Base-by-base conservation (phyloP, 2,113 vertebrate species). In the Edolisoma coerulescens region DNA sequence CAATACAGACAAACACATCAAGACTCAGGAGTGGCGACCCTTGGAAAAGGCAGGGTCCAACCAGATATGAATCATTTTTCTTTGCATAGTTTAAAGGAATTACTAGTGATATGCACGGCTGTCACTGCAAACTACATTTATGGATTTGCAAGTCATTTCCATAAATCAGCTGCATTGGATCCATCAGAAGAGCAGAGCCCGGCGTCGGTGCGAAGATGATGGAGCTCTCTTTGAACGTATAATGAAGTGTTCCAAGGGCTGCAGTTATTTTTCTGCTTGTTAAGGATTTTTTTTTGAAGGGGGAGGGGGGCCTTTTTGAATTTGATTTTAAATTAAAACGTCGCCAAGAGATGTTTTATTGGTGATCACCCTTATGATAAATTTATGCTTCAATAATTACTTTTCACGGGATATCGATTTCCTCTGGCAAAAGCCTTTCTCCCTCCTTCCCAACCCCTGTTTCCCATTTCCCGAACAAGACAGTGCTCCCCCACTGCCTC, bases 251-350 rank as follows among this genome's bases (percentile, higher is more conserved):
- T 97, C 96, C 93, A 95, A 94, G 96, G 95, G 93, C 96, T 95
- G 97, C 97, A 97, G 98, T 98, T 98, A 98, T 98, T 98, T 98
- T 98, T 98, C 97, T 98, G 98, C 98, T 98, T 98, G 97, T 98
- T 98, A 97, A 97, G 98, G 97, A 95, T 93, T 95, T 97, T 90
- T 92, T 94, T 87, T 84, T 28, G 4, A 75, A 63, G 84, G 93
- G 91, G 94, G 83, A 70, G 63, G 94, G 84, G 67, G 64, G 13
- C 26, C 63, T 95, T 96, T 92, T 92, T 73, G 95, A 97, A 97
- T 97, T 96, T 98, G 95, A 97, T 97, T 98, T 97, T 98, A 98
- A 97, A 98, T 98, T 97, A 98, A 98, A 98, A 97, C 71, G 97
- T 97, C 97, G 92, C 96, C 97, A 91, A 94, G 96, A 97, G 96